Evolutionary conservation across 1,140 invertebrate genomes (phyloP), one percentile per base, ranked within the genome.

Genomic region (Wiebesia pumilae): DNA sequence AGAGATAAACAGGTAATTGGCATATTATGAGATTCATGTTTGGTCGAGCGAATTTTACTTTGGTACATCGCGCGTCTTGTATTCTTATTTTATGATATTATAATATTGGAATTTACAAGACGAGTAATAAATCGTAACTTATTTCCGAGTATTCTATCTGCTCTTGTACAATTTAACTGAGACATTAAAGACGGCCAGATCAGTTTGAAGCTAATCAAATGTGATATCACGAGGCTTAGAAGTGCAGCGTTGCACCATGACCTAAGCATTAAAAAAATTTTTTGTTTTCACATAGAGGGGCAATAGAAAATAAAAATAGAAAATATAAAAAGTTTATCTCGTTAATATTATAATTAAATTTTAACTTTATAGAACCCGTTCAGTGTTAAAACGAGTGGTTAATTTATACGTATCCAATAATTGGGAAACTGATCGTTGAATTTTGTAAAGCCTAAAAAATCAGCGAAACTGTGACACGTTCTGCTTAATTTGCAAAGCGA

Each of bases 1-100:
- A 95, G 97, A 88, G 97, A 97, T 90, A 97, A 97, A 92, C 97
- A 97, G 95, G 94, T 94, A 92, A 81, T 58, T 33, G 21, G 43
- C 51, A 38, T 4, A 43, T 75, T 33, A 3, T n/a, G 4, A 43
- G 27, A 27, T n/a, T 43, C 43, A 12, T 40, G 1, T 24, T 71
- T 71, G 30, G 16, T 4, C 19, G 24, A 71, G 19, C 35, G 16
- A 38, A 30, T 67, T 30, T n/a, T 19, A 19, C 30, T 71, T 38
- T 1, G 16, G 35, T 71, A n/a, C 21, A 6, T 43, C 19, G 1
- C 40, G 0, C 7, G 19, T 16, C 21, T 73, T 33, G 12, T 0
- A 0, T 40, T 73, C 3, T 40, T 73, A 10, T 38, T 40, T 73
- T 65, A n/a, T 9, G 14, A 65, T 65, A 21, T 21, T 14, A 19